These are phyloP conservation scores for Tachycineta bicolor DNA, from an alignment of 2,113 vertebrate species.

Conservation along the genomic window DNA sequence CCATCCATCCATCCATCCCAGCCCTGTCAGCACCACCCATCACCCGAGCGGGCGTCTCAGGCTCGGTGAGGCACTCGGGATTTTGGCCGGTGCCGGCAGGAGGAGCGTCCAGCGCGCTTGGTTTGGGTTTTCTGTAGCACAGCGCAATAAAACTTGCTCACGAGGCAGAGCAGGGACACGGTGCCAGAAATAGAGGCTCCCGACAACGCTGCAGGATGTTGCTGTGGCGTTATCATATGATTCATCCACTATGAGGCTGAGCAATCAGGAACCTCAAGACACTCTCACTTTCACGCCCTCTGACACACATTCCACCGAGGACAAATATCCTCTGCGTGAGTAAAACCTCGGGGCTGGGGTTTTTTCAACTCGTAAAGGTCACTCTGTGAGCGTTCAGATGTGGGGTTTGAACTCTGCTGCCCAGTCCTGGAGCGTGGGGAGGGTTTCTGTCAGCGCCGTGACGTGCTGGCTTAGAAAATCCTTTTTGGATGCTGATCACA, in stretches of 20 bases:
- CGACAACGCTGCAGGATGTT: slow-evolving; percentile 74
- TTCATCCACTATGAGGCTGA: slow-evolving; percentile 69
- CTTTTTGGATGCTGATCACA: neutral
- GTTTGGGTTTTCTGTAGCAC: slow-evolving; percentile 2
- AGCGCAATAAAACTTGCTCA: slow-evolving; percentile 67
- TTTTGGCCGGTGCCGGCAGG: neutral
- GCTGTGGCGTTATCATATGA: slow-evolving; percentile 73
- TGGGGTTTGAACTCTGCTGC: neutral
- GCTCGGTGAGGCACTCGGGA: neutral
- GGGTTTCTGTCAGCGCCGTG: neutral
- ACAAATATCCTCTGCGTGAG: slow-evolving; percentile 44
- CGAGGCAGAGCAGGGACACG: slow-evolving; percentile 67
- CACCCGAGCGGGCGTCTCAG: neutral
- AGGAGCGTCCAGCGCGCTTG: neutral
- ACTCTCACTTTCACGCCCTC: slow-evolving; percentile 65
- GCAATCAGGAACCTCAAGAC: slow-evolving; percentile 66
- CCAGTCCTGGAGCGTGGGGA: neutral
- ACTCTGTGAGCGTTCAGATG: neutral
- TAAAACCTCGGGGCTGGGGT: neutral
- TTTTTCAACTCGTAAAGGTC: neutral
- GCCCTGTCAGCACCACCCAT: neutral
- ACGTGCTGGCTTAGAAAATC: neutral
- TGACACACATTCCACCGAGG: slow-evolving; percentile 68
- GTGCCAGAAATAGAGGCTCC: slow-evolving; percentile 76
- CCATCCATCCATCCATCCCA: neutral